Evolutionary conservation across 2,888 invertebrate species (phyloP), one percentile per base, ranked within the genome.

Genomic region (Crocallis elinguaria): DNA sequence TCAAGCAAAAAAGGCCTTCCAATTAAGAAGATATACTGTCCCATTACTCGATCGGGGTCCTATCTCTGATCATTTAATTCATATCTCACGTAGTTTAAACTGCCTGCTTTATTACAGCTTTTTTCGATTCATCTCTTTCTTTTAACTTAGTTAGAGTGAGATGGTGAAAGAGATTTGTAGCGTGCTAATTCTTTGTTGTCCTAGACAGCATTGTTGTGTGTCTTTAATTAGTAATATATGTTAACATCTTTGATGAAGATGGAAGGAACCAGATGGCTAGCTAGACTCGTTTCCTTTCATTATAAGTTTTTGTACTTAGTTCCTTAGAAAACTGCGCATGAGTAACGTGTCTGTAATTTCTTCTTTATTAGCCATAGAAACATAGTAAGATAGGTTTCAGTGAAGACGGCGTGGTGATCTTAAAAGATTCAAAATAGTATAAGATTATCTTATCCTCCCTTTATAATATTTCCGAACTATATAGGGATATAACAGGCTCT

Each of bases 21-120:
- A 89, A 89, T 90, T 89, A 88, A 87, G 79, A 79, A 83, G 86
- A 88, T 85, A 81, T 84, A 86, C 63, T 68, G 75, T 71, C 69
- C 81, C 78, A 84, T 86, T 86, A 82, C 71, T 67, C 69, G 76
- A 78, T 73, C 75, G 67, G 68, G 69, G 70, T 69, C 58, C 74
- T 77, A 82, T 82, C 75, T 67, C 45, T 53, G 77, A 75, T 77
- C 86, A 73, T 88, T 89, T 82, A 84, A 82, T 83, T 84, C 86
- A 86, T 87, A 86, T 81, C 82, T 83, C 87, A 88, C 88, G 88
- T 87, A 79, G 71, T 49, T 60, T 61, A 66, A 69, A 67, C 62
- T 64, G 68, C 60, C 17, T 29, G 21, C 17, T 46, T 46, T 42
- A 46, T 49, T 54, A 27, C 13, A 13, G 39, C 36, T 37, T 43